These are phyloP conservation scores for Maconellicoccus hirsutus DNA, from an alignment of 1,140 invertebrate species.

Conservation along the genomic window DNA sequence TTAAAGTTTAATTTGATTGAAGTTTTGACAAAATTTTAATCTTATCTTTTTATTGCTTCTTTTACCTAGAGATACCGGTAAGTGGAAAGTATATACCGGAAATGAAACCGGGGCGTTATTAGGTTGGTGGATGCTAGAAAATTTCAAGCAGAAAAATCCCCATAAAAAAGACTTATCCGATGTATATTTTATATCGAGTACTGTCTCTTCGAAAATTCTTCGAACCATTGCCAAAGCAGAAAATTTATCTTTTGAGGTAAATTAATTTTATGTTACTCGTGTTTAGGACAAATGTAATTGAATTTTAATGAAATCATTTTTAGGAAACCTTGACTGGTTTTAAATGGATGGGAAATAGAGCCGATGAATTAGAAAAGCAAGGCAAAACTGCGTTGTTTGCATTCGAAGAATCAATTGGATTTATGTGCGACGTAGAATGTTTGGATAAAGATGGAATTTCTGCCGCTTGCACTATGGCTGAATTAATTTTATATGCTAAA, in stretches of 20 bases:
- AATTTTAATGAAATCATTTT: constrained; percentile 28
- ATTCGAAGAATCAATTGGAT: constrained; percentile 91
- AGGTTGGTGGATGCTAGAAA: constrained; percentile 80
- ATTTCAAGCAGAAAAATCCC: constrained; percentile 38
- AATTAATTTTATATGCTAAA: constrained; percentile 64
- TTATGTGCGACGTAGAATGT: constrained; percentile 78
- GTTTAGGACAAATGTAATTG: background rate
- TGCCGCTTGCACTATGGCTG: constrained; percentile 64
- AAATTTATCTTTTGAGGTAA: constrained; percentile 68
- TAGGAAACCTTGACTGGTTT: constrained; percentile 96
- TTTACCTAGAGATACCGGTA: constrained; percentile 33
- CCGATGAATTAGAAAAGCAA: constrained; percentile 50
- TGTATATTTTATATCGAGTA: constrained; percentile 78
- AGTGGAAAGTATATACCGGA: constrained; percentile 88
- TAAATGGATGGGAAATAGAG: constrained; percentile 97
- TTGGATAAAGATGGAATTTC: constrained; percentile 94
- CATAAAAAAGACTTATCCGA: constrained; percentile 40
- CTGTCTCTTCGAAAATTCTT: constrained; percentile 96
- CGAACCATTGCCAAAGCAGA: constrained; percentile 65
- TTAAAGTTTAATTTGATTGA: no score
- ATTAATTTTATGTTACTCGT: constrained; percentile 25
- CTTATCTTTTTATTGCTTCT: background rate
- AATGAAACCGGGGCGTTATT: constrained; percentile 93
- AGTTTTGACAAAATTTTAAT: no score
- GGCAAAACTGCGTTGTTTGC: constrained; percentile 78